Evolutionary conservation across 2,113 vertebrate genomes (phyloP), one percentile per base, ranked within the genome.

Genomic region (Piaya cayana): DNA sequence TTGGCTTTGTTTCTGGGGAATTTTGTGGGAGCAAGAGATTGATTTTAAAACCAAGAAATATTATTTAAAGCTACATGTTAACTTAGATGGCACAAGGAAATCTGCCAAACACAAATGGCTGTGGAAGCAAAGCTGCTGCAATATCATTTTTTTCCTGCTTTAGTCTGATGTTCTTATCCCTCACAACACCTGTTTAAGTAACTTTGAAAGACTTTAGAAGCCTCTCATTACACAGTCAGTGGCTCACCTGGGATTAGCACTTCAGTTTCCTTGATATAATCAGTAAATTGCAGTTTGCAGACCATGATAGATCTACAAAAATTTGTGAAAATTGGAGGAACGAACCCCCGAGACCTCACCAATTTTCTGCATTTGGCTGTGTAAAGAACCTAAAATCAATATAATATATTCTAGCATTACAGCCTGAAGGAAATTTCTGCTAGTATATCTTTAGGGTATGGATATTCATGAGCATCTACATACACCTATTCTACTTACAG

Each of bases 111-210:
- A 70, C 50, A 75, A 75, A 75, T 30, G 25, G 39, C 63, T 83
- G 5, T 74, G 67, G 72, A 96, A 94, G 47, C 17, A 93, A 82
- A 88, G 52, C 37, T 74, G 80, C 68, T 86, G 39, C 39, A 49
- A 86, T 68, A 50, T 1, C 19, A 21, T 75, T 92, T 79, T 83
- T 92, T 90, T 34, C 86, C 83, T 70, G 21, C 71, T 70, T 71
- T 68, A 65, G 27, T 94, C 39, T 92, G 79, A 86, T 92, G 56
- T 92, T 78, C 88, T 94, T 96, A 97, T 95, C 88, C 95, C 21
- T 95, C 45, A 68, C 64, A 94, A 78, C 94, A 96, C 90, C 88
- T 94, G 94, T 86, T 96, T 86, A 86, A 86, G 79, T 93, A 95
- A 86, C 82, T 95, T 70, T 69, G 56, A 95, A 95, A 78, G 52